Evolutionary conservation across 2,888 invertebrate genomes (phyloP).

Genomic region (Camponotus fellah): DNA sequence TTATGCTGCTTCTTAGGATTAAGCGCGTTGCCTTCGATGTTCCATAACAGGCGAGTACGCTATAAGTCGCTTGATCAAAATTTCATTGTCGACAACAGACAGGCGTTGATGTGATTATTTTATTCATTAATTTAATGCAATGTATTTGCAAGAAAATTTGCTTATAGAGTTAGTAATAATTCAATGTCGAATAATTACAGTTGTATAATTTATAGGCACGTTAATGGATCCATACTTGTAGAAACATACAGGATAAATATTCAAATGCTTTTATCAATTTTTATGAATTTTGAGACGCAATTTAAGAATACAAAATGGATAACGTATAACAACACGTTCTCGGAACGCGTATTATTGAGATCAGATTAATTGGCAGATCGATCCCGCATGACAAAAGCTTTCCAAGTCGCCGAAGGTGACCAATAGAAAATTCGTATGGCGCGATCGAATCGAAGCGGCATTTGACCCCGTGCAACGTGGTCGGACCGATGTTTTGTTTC

Average conservation of each 20-base stretch:
- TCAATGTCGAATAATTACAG: not conserved
- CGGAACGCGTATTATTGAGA: not conserved
- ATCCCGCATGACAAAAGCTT: constrained; percentile 41
- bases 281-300: not conserved
- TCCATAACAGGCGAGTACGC: constrained; percentile 39
- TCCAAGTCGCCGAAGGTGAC: constrained; percentile 34
- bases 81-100: constrained; percentile 60
- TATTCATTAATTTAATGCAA: constrained; percentile 57
- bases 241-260: not conserved
- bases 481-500: constrained; percentile 49
- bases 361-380: constrained; percentile 48
- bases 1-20: constrained; percentile 73
- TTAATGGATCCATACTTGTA: not conserved
- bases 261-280: not conserved
- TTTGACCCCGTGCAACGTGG: constrained; percentile 1
- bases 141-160: not conserved
- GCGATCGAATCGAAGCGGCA: constrained; percentile 13
- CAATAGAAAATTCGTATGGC: constrained; percentile 40
- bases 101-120: not conserved
- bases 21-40: constrained; percentile 61
- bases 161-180: not conserved
- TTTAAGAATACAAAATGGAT: not conserved
- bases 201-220: not conserved
- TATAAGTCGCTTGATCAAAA: constrained; percentile 64
- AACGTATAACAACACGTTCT: not conserved